Base-by-base conservation (phyloP, 2,888 invertebrate genomes). In the Acleris sparsana region DNA sequence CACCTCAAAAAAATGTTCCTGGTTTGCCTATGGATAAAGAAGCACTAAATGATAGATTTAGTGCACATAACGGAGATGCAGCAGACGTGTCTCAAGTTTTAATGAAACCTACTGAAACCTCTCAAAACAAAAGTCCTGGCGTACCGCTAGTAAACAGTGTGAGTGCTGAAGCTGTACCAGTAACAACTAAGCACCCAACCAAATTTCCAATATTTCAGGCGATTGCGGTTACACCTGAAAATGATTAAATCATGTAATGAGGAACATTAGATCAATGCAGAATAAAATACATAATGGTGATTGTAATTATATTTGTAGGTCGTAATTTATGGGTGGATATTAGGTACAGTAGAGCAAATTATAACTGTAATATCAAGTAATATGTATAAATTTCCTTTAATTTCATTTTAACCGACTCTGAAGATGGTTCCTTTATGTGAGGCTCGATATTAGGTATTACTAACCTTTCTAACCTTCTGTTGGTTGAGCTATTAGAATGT, bases 141-240 rank as follows among this genome's bases (percentile, higher is more conserved):
- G 56, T 62, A 44, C 62, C 67, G n/a, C 25, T 72, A 55, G n/a
- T 59, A n/a, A 67, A 65, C 39, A 49, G 43, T n/a, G n/a, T n/a
- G n/a, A n/a, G n/a, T 58, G 16, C 62, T 48, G n/a, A 17, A 43
- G 43, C 11, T 60, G 33, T 18, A 9, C 22, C 43, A 11, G 44
- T 9, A 33, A 56, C 60, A 25, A 69, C 51, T 1, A 64, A 53
- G 17, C 46, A 20, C 13, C 61, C 62, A 6, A 33, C 39, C 20
- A 70, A 71, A 43, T 72, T 44, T 17, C 52, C 56, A 25, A 53
- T 61, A 16, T 69, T 66, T 39, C 70, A 70, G 39, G 68, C 51
- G 9, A 25, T 63, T 44, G 62, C 70, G 53, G 81, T 85, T 11
- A 85, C 82, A 18, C 85, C 85, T 46, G 82, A 80, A 68, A 70